phyloP scores from a whole-genome alignment of 2,113 vertebrate species.

The Coturnix japonica region DNA sequence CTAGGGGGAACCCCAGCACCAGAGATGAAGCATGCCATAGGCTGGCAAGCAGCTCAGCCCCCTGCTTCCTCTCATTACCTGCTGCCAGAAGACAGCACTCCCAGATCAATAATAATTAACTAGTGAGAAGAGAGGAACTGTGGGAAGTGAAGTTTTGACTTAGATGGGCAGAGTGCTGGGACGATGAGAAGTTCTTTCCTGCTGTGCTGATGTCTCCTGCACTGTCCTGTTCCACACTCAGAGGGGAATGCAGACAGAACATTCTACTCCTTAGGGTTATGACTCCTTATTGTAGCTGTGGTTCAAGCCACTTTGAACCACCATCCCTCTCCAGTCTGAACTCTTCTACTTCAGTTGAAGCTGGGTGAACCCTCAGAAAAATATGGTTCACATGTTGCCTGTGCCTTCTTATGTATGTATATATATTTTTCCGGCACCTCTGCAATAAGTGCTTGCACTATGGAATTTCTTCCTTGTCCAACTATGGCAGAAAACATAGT shows the following conservation, averaged over 20 bases:
- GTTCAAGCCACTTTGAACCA: background rate
- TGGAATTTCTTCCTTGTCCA: background rate
- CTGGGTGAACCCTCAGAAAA: background rate
- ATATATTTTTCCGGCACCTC: background rate
- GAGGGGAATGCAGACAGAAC: background rate
- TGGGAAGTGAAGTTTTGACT: background rate
- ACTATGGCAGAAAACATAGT: background rate
- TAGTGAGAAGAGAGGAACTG: background rate
- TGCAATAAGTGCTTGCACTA: background rate
- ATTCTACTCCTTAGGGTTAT: background rate
- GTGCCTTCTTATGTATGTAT: background rate
- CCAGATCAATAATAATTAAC: background rate
- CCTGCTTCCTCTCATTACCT: background rate
- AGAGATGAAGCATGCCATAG: background rate
- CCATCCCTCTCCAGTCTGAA: background rate
- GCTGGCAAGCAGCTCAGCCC: background rate
- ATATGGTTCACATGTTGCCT: accelerated
- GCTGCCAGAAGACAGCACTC: background rate
- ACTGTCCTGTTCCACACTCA: accelerated
- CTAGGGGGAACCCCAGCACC: conserved; percentile 75
- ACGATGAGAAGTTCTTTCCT: background rate
- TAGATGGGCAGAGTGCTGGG: background rate
- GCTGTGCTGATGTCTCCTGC: background rate
- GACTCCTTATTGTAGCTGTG: background rate
- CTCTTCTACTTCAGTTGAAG: background rate